Evolutionary conservation across 2,888 invertebrate genomes (phyloP), one percentile per base, ranked within the genome.

Genomic region (Lapara coniferarum): DNA sequence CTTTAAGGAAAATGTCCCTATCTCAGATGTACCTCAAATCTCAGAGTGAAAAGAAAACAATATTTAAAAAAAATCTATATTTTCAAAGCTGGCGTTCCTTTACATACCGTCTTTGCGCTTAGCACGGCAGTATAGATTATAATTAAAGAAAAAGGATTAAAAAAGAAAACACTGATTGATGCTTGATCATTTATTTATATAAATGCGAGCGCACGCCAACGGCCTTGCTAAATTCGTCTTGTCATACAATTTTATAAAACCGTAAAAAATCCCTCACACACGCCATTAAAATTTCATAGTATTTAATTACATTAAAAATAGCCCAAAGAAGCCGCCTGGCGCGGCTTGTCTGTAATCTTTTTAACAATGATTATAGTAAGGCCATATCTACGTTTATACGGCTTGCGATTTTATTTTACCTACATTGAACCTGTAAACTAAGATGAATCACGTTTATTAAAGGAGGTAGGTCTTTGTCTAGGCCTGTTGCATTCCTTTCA

Each of bases 251-350:
- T 30, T 49, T 63, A 19, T 49, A 63, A 63, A 49, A 59, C 69
- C 69, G 70, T 68, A 44, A 49, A 63, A 63, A 63, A 59, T 8
- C 59, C 19, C 19, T 73, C 77, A 71, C 68, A 69, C 71, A 72
- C 74, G 74, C 76, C 73, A 74, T 78, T 78, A 81, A 80, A 75
- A 72, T 73, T 69, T 78, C 71, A 74, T 80, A 79, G 76, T 76
- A 73, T 75, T 77, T 82, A 80, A 81, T 81, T 79, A 81, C 77
- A 75, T 73, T 73, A 81, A 78, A 81, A 82, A 81, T 80, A 79
- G 78, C 77, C 74, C 78, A 83, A 85, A 83, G 84, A 78, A 68
- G 78, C 83, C 83, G 84, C 80, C 69, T 49, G 12, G 49, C 19
- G 46, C 63, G 19, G 63, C 1, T 19, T 7, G 63, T 63, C 63